A percentile compares a stretch with the other conserved stretches of the same genome.
These are phyloP conservation scores for Brachyptera risi DNA, from an alignment of 2,888 invertebrate species.

Conservation along the genomic window DNA sequence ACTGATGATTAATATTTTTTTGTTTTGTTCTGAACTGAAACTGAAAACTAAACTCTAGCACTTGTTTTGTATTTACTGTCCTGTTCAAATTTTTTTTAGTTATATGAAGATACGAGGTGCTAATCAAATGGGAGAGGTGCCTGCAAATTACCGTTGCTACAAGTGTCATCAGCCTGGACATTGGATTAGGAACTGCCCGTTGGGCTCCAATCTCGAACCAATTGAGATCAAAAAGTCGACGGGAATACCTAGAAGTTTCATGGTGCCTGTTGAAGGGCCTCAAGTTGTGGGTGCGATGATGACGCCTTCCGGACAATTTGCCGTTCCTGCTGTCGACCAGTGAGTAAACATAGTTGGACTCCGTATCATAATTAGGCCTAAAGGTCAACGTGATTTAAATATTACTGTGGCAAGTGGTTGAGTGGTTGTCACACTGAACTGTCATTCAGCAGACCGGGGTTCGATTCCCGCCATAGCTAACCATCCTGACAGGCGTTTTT, in stretches of 20 bases:
- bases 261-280: slow-evolving; percentile 88
- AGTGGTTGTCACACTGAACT: no score
- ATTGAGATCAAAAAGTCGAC: slow-evolving; percentile 89
- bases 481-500: no score
- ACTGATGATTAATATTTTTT: no score
- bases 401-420: no score
- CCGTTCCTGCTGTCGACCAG: slow-evolving; percentile 85
- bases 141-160: slow-evolving; percentile 88
- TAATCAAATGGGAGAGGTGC: slow-evolving; percentile 85
- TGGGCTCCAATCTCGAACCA: slow-evolving; percentile 58
- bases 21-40: no score
- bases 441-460: no score
- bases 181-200: slow-evolving; percentile 95
- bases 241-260: slow-evolving; percentile 95
- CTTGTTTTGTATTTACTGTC: no score
- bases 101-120: slow-evolving; percentile 86
- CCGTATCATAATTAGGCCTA: no score
- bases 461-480: no score
- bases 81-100: no score
- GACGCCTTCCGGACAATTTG: slow-evolving; percentile 82
- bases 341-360: slow-evolving; percentile 53
- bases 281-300: slow-evolving; percentile 87
- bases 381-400: no score
- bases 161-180: slow-evolving; percentile 94
- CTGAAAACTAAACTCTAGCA: no score